Conservation (phyloP, 1,140 invertebrate genomes). For the Tetraneura akinire region DNA sequence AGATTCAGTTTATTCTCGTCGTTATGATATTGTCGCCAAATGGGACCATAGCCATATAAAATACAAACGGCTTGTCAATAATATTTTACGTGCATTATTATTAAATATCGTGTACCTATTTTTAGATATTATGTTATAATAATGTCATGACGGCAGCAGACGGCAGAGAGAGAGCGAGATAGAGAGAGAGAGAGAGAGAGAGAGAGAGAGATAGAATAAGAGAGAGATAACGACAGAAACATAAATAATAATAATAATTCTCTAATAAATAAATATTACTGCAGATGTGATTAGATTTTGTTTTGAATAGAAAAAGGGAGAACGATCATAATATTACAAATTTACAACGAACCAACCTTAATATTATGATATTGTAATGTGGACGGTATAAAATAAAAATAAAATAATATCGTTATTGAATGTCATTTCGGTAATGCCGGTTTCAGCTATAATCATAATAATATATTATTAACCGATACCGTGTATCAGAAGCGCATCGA, state of each 20-base stretch:
- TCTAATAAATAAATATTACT: too few relatives aligned
- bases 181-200: too few relatives aligned
- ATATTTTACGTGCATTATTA: neutral
- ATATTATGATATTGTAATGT: too few relatives aligned
- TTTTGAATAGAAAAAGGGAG: too few relatives aligned
- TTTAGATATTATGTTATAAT: neutral
- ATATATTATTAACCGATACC: neutral
- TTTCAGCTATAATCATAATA: neutral
- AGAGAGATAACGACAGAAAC: neutral
- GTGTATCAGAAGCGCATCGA: neutral
- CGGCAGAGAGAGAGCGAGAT: too few relatives aligned
- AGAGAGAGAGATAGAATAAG: too few relatives aligned
- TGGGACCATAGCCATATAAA: slow-evolving; percentile 17
- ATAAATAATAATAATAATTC: neutral
- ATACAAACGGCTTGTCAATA: slow-evolving; percentile 37
- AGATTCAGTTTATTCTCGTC: slow-evolving; percentile 26
- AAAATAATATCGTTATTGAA: neutral
- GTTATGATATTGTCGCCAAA: slow-evolving; percentile 17
- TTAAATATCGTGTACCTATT: too few relatives aligned
- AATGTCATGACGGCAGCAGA: too few relatives aligned
- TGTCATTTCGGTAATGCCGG: neutral
- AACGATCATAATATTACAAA: too few relatives aligned
- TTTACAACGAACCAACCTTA: too few relatives aligned
- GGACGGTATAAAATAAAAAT: too few relatives aligned
- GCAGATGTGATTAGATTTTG: too few relatives aligned